phyloP scores from a whole-genome alignment of 53 echinoderm and acorn worm species.

The Paelopatides confundens region DNA sequence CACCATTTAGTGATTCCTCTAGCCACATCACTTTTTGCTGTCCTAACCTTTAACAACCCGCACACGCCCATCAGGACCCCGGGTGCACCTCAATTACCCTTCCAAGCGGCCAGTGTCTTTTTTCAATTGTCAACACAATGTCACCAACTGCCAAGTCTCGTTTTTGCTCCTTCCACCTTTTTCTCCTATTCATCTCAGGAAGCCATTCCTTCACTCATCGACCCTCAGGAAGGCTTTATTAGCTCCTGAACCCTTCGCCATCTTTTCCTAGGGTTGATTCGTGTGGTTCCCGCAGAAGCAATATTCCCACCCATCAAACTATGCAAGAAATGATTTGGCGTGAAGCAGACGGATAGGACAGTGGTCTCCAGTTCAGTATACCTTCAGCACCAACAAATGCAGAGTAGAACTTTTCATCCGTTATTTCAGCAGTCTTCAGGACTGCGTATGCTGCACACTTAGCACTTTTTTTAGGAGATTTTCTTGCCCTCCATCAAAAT shows the following conservation, averaged over 20 bases:
- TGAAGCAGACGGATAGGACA: constrained; percentile 29
- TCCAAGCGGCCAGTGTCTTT: constrained; percentile 6
- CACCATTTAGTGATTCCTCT: too few relatives aligned
- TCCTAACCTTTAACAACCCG: constrained; percentile 39
- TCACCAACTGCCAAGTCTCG: constrained; percentile 10
- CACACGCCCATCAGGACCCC: constrained; percentile 37
- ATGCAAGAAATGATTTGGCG: background rate
- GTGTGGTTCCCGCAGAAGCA: constrained; percentile 5
- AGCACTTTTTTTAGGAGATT: too few relatives aligned
- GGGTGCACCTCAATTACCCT: background rate
- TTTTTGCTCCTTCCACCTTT: constrained; percentile 28
- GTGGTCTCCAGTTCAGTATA: constrained; percentile 34
- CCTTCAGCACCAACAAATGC: constrained; percentile 18
- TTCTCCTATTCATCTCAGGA: constrained; percentile 11
- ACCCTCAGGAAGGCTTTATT: constrained; percentile 15
- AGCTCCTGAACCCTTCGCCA: constrained; percentile 46
- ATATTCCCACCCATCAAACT: background rate
- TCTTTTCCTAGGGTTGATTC: constrained; percentile 13
- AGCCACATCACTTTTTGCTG: constrained; percentile 11
- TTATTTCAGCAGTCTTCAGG: constrained; percentile 30
- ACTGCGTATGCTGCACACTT: too few relatives aligned
- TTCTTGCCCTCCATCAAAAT: too few relatives aligned
- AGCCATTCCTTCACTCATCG: too few relatives aligned
- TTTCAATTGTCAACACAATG: constrained; percentile 1
- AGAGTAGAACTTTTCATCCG: too few relatives aligned